Percentiles rank a stretch among this genome's conserved stretches.
phyloP scores from a whole-genome alignment of 2,888 invertebrate genomes.

The Leucoma salicis region DNA sequence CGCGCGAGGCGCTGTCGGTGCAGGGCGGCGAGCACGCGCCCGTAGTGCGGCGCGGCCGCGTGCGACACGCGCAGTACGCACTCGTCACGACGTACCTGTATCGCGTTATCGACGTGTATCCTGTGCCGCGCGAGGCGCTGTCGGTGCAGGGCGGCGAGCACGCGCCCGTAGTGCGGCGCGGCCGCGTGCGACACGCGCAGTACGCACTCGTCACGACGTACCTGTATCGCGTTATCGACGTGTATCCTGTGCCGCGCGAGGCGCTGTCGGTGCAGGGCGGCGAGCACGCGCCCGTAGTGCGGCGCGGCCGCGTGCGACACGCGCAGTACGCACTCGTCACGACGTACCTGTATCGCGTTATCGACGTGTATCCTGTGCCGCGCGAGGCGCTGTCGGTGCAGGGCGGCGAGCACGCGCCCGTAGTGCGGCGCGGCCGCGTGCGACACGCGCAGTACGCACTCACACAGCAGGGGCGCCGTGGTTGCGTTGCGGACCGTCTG shows the following conservation, averaged over 20 bases:
- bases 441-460: constrained; percentile 47
- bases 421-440: constrained; percentile 39
- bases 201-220: no score
- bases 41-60: constrained; percentile 35
- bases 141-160: constrained; percentile 42
- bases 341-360: constrained; percentile 63
- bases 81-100: constrained; percentile 51
- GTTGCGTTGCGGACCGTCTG: constrained; percentile 39
- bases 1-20: constrained; percentile 40
- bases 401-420: constrained; percentile 41
- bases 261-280: constrained; percentile 47
- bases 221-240: constrained; percentile 72
- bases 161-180: constrained; percentile 36
- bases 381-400: constrained; percentile 44
- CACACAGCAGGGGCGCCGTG: constrained; percentile 49
- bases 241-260: constrained; percentile 47
- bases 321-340: no score
- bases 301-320: constrained; percentile 41
- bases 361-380: constrained; percentile 63
- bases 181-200: constrained; percentile 47
- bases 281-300: constrained; percentile 39
- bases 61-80: constrained; percentile 52
- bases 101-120: constrained; percentile 70
- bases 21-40: constrained; percentile 44
- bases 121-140: constrained; percentile 43